phyloP scores from a whole-genome alignment of 1,140 invertebrate species.

The Drosophila baimaii region DNA sequence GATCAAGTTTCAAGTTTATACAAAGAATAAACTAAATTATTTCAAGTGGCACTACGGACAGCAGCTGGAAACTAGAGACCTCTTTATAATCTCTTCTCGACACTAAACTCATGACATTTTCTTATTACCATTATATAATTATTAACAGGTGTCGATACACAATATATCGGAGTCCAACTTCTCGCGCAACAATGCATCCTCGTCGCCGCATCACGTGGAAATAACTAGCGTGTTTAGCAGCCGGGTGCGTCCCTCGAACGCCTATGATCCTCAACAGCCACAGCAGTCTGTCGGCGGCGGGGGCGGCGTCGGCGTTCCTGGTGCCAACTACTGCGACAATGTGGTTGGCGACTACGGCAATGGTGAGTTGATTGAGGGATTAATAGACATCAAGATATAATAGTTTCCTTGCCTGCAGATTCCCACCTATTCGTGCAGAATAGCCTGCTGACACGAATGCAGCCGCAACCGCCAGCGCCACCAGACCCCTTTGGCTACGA shows the following conservation, averaged over 20 bases:
- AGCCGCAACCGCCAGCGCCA: constrained; percentile 53
- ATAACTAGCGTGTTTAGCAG: constrained; percentile 81
- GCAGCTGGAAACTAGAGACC: background rate
- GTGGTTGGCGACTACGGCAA: constrained; percentile 67
- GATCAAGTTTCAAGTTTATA: too few species aligned
- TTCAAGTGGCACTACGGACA: background rate
- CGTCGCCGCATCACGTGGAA: constrained; percentile 83
- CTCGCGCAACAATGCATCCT: constrained; percentile 82
- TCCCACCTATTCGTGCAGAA: constrained; percentile 73
- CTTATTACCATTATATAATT: too few species aligned
- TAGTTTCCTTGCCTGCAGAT: constrained; percentile 31
- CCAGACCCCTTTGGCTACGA: constrained; percentile 73
- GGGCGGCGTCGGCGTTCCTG: constrained; percentile 36
- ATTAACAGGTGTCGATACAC: constrained; percentile 85
- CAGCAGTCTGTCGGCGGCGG: constrained; percentile 33
- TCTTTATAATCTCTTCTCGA: background rate
- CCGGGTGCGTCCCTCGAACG: constrained; percentile 56
- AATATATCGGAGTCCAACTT: constrained; percentile 86
- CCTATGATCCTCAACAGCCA: constrained; percentile 59
- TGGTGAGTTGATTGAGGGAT: constrained; percentile 48
- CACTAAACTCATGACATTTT: background rate
- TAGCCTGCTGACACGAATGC: constrained; percentile 63
- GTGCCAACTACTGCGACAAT: constrained; percentile 65
- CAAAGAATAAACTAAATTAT: background rate
- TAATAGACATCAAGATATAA: background rate